These are phyloP conservation scores for Seriola quinqueradiata DNA, from an alignment of 2,113 vertebrate genomes.

Conservation along the genomic window DNA sequence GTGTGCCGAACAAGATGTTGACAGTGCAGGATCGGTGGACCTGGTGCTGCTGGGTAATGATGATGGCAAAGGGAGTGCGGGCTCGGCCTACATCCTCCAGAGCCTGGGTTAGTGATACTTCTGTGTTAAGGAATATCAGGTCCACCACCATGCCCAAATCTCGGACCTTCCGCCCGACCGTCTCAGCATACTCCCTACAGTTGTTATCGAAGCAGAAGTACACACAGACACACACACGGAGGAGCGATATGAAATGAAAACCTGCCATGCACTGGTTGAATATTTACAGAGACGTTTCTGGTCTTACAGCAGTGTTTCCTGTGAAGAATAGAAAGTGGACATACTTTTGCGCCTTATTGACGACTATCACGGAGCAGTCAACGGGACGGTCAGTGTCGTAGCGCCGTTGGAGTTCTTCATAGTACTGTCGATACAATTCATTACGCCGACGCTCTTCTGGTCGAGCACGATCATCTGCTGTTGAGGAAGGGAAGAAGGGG, in stretches of 20 bases:
- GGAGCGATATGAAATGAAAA: constrained; percentile 61
- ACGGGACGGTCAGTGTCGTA: constrained; percentile 94
- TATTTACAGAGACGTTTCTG: not conserved
- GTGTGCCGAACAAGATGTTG: constrained; percentile 98
- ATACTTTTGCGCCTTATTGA: constrained; percentile 98
- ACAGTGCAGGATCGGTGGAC: constrained; percentile 98
- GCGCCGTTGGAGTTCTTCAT: constrained; percentile 96
- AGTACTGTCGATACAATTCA: constrained; percentile 96
- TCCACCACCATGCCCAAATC: constrained; percentile 98
- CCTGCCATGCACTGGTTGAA: not conserved
- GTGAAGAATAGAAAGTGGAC: constrained; percentile 53
- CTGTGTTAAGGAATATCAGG: constrained; percentile 99
- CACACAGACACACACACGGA: constrained; percentile 26
- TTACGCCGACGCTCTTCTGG: constrained; percentile 93
- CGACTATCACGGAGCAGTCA: constrained; percentile 97
- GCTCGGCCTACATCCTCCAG: constrained; percentile 97
- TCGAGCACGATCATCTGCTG: constrained; percentile 86
- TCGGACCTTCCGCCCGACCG: constrained; percentile 95
- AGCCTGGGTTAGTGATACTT: constrained; percentile 95
- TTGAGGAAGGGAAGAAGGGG: not conserved
- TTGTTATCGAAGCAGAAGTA: constrained; percentile 49
- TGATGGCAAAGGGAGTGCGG: constrained; percentile 96
- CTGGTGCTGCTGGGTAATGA: constrained; percentile 98
- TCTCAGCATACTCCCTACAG: constrained; percentile 95
- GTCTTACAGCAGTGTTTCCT: not conserved